phyloP scores from a whole-genome alignment of 2,888 invertebrate genomes.

The Leptopilina myrica region DNA sequence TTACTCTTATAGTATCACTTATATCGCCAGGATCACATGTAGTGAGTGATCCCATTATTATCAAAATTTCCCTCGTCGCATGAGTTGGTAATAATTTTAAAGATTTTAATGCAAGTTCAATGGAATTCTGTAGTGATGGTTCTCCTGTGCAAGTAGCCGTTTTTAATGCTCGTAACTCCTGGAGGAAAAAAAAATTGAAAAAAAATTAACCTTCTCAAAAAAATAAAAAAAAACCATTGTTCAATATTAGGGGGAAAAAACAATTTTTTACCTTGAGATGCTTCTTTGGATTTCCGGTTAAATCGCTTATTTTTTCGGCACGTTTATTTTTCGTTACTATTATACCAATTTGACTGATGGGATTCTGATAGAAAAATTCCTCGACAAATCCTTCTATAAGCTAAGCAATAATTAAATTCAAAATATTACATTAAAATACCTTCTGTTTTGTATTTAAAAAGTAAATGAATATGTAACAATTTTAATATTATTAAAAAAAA shows the following conservation, averaged over 20 bases:
- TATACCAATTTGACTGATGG: conserved; percentile 97
- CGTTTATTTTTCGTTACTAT: conserved; percentile 94
- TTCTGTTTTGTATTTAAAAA: too few relatives aligned
- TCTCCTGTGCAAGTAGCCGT: conserved; percentile 89
- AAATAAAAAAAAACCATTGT: conserved; percentile 32
- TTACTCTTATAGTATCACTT: conserved; percentile 86
- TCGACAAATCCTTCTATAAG: conserved; percentile 94
- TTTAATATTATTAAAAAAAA: too few relatives aligned
- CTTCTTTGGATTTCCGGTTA: conserved; percentile 91
- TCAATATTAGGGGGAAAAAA: background rate
- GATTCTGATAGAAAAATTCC: conserved; percentile 99
- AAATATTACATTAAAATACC: conserved; percentile 24
- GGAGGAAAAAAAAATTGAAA: conserved; percentile 43
- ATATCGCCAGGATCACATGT: conserved; percentile 98
- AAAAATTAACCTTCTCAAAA: background rate
- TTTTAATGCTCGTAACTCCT: conserved; percentile 78
- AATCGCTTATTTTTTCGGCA: conserved; percentile 93
- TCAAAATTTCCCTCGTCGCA: conserved; percentile 94
- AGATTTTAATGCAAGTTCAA: conserved; percentile 91
- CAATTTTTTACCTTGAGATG: conserved; percentile 81
- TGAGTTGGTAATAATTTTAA: conserved; percentile 94
- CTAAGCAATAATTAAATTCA: conserved; percentile 78
- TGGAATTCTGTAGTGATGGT: conserved; percentile 96
- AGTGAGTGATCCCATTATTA: conserved; percentile 95
- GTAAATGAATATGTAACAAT: too few relatives aligned